These are phyloP conservation scores for Sebastes taczanowskii DNA, from an alignment of 2,797 vertebrate genomes.

Conservation along the genomic window DNA sequence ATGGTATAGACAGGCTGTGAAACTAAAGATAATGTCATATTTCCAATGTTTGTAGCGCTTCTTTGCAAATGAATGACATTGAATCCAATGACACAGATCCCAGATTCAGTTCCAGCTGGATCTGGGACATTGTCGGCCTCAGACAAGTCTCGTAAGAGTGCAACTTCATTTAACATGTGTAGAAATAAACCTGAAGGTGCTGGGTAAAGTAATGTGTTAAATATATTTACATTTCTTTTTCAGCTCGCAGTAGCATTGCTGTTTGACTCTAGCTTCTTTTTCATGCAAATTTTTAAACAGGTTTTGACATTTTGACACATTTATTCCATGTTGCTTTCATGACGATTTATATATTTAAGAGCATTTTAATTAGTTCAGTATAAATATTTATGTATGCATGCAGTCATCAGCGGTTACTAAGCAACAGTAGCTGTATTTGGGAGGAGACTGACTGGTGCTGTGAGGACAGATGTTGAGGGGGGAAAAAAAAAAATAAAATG, in stretches of 20 bases:
- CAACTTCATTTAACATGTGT: background rate
- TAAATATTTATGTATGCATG: background rate
- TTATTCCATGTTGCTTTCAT: background rate
- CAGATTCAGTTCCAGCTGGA: slow-evolving; percentile 20
- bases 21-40: slow-evolving; percentile 1
- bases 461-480: background rate
- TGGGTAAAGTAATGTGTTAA: background rate
- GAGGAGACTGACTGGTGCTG: background rate
- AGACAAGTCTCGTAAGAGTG: background rate
- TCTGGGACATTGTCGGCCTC: background rate
- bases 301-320: background rate
- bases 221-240: background rate
- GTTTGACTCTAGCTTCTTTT: background rate
- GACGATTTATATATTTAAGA: background rate
- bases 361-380: background rate
- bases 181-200: slow-evolving; percentile 4
- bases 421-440: slow-evolving; percentile 11
- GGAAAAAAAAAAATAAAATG: background rate
- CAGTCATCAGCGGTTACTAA: background rate
- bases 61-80: slow-evolving; percentile 1
- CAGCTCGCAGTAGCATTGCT: background rate
- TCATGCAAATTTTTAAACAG: background rate
- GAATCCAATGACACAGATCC: slow-evolving; percentile 5
- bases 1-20: too few species aligned
- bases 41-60: background rate